Evolutionary conservation across 2,113 vertebrate species (phyloP).

Genomic region (Butorides virescens): DNA sequence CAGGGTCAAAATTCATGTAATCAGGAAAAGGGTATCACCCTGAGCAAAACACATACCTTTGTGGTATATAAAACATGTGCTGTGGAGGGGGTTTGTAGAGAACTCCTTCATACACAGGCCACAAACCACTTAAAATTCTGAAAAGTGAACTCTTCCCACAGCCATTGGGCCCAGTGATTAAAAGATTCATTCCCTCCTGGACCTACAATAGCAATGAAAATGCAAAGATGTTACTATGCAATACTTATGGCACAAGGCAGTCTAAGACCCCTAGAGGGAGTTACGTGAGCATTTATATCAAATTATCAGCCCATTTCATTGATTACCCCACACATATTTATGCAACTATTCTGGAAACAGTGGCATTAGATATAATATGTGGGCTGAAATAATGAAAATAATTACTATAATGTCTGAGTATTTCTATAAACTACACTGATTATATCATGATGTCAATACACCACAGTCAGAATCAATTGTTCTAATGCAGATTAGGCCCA

Average conservation of each 20-base stretch:
- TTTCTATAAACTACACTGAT: background rate
- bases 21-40: background rate
- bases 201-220: slow-evolving; percentile 78
- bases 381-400: background rate
- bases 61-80: slow-evolving; percentile 98
- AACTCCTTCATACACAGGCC: slow-evolving; percentile 93
- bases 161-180: slow-evolving; percentile 97
- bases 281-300: background rate
- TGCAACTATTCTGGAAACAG: background rate
- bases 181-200: slow-evolving; percentile 93
- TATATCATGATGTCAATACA: background rate
- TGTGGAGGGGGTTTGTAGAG: slow-evolving; percentile 93
- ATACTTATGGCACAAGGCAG: background rate
- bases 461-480: background rate
- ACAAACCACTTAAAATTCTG: slow-evolving; percentile 94
- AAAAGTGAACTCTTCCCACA: slow-evolving; percentile 98
- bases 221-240: background rate
- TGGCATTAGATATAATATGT: background rate
- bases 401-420: background rate
- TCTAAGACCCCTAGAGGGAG: background rate
- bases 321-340: background rate
- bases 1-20: background rate
- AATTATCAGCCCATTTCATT: background rate
- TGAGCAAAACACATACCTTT: slow-evolving; percentile 81
- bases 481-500: background rate